A percentile compares a stretch with the other conserved stretches of the same genome.
These are phyloP conservation scores for Eupeodes latifasciatus DNA, from an alignment of 2,888 invertebrate genomes.

Conservation along the genomic window DNA sequence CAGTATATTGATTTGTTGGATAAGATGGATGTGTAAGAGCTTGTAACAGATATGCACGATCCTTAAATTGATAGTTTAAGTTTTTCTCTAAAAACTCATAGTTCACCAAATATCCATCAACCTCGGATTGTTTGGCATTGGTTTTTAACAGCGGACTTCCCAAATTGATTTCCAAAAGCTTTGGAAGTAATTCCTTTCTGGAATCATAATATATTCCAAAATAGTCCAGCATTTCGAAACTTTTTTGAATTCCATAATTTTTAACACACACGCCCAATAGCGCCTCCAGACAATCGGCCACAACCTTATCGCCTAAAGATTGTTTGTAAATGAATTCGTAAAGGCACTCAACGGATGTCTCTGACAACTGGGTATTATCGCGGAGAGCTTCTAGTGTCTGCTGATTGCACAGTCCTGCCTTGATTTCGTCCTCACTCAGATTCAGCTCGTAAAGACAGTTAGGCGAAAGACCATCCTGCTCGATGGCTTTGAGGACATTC, in stretches of 20 bases:
- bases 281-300: constrained; percentile 93
- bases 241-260: constrained; percentile 83
- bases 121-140: constrained; percentile 82
- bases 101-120: constrained; percentile 85
- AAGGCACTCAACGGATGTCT: constrained; percentile 45
- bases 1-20: constrained; percentile 91
- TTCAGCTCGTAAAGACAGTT: constrained; percentile 85
- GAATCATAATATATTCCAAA: constrained; percentile 87
- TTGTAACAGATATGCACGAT: constrained; percentile 92
- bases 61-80: constrained; percentile 91
- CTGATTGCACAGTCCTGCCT: constrained; percentile 78
- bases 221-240: constrained; percentile 87
- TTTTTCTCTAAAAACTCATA: constrained; percentile 86
- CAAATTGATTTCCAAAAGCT: constrained; percentile 80
- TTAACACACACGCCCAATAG: constrained; percentile 90
- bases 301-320: constrained; percentile 87
- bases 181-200: constrained; percentile 78
- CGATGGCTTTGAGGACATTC: constrained; percentile 81
- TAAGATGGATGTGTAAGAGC: constrained; percentile 97
- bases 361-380: constrained; percentile 18
- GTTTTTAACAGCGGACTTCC: constrained; percentile 81
- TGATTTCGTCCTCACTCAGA: constrained; percentile 84
- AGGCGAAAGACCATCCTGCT: constrained; percentile 81
- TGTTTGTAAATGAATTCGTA: constrained; percentile 84
- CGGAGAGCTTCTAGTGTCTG: constrained; percentile 76